Conservation (phyloP, 2,888 invertebrate species). For the Andricus curvator region DNA sequence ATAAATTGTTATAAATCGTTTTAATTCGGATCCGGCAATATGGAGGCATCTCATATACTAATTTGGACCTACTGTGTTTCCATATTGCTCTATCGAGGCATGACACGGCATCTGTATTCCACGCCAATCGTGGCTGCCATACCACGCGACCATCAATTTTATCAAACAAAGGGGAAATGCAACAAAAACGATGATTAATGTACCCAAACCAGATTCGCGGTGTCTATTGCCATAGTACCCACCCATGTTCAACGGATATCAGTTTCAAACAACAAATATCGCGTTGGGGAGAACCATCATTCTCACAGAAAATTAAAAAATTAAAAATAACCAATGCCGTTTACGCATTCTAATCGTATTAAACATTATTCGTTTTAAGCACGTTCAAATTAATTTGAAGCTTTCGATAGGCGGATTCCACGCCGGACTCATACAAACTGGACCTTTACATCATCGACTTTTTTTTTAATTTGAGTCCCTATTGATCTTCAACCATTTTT, state of each 20-base stretch:
- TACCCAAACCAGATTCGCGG: constrained; percentile 22
- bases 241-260: constrained; percentile 3
- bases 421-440: too few relatives aligned
- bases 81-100: constrained; percentile 19
- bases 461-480: too few relatives aligned
- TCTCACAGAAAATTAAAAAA: not conserved
- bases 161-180: constrained; percentile 31
- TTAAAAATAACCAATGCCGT: not conserved
- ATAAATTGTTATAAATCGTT: constrained; percentile 31
- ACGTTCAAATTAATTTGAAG: not conserved
- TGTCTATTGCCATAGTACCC: constrained; percentile 26
- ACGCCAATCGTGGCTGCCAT: constrained; percentile 12
- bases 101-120: constrained; percentile 29
- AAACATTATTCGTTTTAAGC: not conserved
- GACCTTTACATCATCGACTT: too few relatives aligned
- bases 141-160: constrained; percentile 15
- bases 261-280: constrained; percentile 4
- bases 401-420: not conserved
- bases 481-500: too few relatives aligned
- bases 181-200: constrained; percentile 32
- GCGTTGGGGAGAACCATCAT: constrained; percentile 5
- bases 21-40: not conserved
- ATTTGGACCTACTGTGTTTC: not conserved
- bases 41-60: not conserved
- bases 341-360: not conserved